phyloP scores from a whole-genome alignment of 1,140 invertebrate species.

The Teleopsis dalmanni region DNA sequence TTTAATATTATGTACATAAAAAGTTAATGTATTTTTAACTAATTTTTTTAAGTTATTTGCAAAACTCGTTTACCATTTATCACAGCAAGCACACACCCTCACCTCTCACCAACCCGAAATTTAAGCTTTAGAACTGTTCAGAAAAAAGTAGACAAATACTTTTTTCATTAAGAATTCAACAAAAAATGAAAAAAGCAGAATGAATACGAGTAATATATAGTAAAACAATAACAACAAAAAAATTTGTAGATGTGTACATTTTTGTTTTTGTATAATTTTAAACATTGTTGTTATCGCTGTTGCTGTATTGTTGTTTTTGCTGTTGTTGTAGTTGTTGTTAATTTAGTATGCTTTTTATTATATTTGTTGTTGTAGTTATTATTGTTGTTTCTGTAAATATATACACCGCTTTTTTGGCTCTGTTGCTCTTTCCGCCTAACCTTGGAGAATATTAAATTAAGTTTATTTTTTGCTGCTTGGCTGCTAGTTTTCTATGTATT shows the following conservation, averaged over 20 bases:
- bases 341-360: conserved; percentile 3
- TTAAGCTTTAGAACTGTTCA: too few species aligned
- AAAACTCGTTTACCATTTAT: conserved; percentile 5
- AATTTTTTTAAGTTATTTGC: neutral
- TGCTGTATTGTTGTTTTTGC: conserved; percentile 4
- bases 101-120: too few species aligned
- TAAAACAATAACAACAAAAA: too few species aligned
- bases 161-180: neutral
- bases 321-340: conserved; percentile 1
- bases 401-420: neutral
- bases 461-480: too few species aligned
- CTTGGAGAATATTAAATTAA: conserved; percentile 5
- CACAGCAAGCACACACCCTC: neutral
- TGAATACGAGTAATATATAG: neutral
- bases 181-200: neutral
- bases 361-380: neutral
- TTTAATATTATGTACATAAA: neutral
- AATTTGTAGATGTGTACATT: too few species aligned
- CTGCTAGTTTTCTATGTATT: too few species aligned
- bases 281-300: neutral
- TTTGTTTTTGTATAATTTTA: neutral
- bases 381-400: neutral
- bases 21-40: neutral
- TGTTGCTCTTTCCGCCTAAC: conserved; percentile 7
- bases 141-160: too few species aligned